Evolutionary conservation across 2,113 vertebrate species (phyloP), one percentile per base, ranked within the genome.

Genomic region (Lontra canadensis): DNA sequence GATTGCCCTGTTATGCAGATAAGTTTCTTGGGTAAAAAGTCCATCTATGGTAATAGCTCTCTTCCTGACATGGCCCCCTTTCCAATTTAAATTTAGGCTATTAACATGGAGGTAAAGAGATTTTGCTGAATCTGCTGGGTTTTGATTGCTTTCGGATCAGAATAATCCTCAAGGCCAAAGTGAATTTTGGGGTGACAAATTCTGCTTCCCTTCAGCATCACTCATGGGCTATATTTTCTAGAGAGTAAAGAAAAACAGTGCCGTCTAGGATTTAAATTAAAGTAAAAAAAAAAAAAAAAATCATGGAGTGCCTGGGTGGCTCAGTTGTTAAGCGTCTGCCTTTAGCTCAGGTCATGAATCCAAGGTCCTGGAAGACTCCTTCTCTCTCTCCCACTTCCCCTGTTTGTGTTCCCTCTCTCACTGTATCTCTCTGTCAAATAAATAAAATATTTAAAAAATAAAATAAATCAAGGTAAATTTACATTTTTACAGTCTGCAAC

Each of bases 401-500:
- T 52, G 52, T 55, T 55, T 55, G 17, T 55, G 52, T 55, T 55
- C 52, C 52, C 52, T 55, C 52, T 55, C 52, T 18, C 1, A 1
- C 4, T 55, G 52, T 55, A 6, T 55, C 52, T 52, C 52, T 55
- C 52, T 55, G 52, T 18, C 52, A 55, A 55, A 55, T 55, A 55
- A 55, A 55, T 55, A 55, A 18, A 55, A 55, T 52, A 15, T 52
- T 52, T 52, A 52, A 52, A 78, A 82, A 88, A 55, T 92, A 91
- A 84, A 96, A 49, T 42, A 94, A 57, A 76, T 83, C 47, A 96
- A 89, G 95, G 47, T 92, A 88, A 93, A 80, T 93, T 96, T 78
- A 44, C 96, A 61, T 88, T 89, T 96, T 92, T 92, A 89, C 88
- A 31, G n/a, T 39, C 17, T 25, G 34, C 21, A 65, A 95, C 71